Percentiles rank a stretch among this genome's conserved stretches.
Evolutionary conservation across 2,888 invertebrate genomes (phyloP).

Genomic region (Cordilura impudica): DNA sequence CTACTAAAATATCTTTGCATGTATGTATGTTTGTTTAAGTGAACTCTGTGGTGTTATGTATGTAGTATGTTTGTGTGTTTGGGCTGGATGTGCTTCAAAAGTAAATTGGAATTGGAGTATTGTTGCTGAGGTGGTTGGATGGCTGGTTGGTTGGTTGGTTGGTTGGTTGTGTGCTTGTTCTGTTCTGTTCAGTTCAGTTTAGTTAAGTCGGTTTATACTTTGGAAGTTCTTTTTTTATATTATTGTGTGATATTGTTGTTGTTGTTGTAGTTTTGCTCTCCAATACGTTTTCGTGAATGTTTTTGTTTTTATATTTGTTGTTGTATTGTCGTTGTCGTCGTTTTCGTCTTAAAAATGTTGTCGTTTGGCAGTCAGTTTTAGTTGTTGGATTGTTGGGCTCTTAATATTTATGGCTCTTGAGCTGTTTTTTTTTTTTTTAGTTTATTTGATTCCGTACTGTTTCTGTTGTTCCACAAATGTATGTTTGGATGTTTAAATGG

Average conservation of each 20-base stretch:
- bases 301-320: conserved; percentile 11
- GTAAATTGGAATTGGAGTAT: conserved; percentile 51
- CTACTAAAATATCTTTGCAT: not conserved
- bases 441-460: conserved; percentile 33
- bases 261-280: conserved; percentile 15
- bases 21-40: not conserved
- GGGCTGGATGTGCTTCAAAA: conserved; percentile 23
- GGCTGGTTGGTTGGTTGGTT: not conserved
- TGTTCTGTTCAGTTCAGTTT: conserved; percentile 37
- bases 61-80: not conserved
- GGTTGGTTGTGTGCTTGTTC: conserved; percentile 18
- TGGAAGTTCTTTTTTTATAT: conserved; percentile 41
- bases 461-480: conserved; percentile 33
- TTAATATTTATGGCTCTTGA: conserved; percentile 55
- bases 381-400: conserved; percentile 50
- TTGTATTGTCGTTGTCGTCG: conserved; percentile 43
- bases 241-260: conserved; percentile 24
- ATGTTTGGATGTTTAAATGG: not conserved
- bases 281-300: conserved; percentile 13
- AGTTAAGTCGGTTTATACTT: conserved; percentile 34
- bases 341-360: conserved; percentile 49
- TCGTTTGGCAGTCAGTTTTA: conserved; percentile 45
- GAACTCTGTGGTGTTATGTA: not conserved
- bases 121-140: conserved; percentile 37
- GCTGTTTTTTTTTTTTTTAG: conserved; percentile 18